Conservation (phyloP, 2,888 invertebrate genomes). For the Artemia sinica region DNA sequence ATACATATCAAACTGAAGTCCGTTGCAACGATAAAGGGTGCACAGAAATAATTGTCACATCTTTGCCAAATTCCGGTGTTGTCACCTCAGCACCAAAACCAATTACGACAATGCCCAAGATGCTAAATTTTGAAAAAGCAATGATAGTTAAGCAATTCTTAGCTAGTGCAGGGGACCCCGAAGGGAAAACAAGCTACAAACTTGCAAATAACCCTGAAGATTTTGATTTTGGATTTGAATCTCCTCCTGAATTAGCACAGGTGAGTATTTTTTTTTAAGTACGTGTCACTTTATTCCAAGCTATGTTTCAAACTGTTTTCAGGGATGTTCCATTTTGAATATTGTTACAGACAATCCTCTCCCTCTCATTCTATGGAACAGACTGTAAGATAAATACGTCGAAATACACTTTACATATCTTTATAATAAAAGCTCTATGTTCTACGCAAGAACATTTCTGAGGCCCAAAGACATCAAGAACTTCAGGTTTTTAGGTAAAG, state of each 20-base stretch:
- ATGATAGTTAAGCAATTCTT: background rate
- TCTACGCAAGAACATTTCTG: no score
- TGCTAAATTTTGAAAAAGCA: slow-evolving; percentile 3
- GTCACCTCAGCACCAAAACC: background rate
- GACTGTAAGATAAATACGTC: no score
- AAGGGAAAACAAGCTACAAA: background rate
- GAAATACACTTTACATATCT: no score
- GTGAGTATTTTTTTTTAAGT: background rate
- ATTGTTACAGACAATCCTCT: no score
- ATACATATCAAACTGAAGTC: background rate
- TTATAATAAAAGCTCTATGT: no score
- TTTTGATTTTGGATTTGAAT: slow-evolving; percentile 7
- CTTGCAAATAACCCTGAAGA: background rate
- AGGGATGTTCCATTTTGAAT: no score
- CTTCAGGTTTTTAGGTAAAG: no score
- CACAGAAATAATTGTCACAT: background rate
- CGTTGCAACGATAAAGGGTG: slow-evolving; percentile 3
- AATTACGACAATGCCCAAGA: background rate
- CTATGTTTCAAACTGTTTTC: no score
- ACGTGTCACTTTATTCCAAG: no score
- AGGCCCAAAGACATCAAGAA: no score
- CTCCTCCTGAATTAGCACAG: background rate
- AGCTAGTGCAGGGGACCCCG: background rate
- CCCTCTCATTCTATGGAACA: no score
- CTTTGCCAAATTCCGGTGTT: background rate